phyloP scores from a whole-genome alignment of 1,140 invertebrate genomes.

The Acromyrmex heyeri region DNA sequence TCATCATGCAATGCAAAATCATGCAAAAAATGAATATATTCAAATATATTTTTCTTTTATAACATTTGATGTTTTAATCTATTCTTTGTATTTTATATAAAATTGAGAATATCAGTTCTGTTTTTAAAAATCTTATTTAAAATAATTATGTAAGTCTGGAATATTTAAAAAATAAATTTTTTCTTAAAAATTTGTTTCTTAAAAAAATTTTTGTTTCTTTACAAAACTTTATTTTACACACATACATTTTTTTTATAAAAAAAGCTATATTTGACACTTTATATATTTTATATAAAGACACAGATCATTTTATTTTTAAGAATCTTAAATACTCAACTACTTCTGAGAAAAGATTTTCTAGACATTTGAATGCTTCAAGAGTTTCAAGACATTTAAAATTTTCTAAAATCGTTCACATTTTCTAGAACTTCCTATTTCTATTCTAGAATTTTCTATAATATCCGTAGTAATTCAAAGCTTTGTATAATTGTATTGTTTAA shows the following conservation, averaged over 20 bases:
- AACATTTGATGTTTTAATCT: neutral
- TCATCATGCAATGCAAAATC: neutral
- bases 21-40: neutral
- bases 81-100: neutral
- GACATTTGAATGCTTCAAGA: neutral
- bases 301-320: neutral
- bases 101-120: neutral
- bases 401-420: neutral
- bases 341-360: constrained; percentile 1
- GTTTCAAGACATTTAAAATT: neutral
- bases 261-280: too few relatives aligned
- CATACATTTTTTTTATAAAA: neutral
- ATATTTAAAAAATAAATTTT: too few relatives aligned
- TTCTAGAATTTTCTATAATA: neutral
- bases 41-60: neutral
- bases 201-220: too few relatives aligned
- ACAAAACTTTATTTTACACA: too few relatives aligned
- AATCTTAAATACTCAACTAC: neutral
- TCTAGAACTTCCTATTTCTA: neutral
- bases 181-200: too few relatives aligned
- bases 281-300: neutral
- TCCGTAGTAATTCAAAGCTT: neutral
- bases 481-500: neutral
- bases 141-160: too few relatives aligned
- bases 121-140: neutral